Evolutionary conservation across 2,113 vertebrate genomes (phyloP), one percentile per base, ranked within the genome.

Genomic region (Sclerurus mexicanus): DNA sequence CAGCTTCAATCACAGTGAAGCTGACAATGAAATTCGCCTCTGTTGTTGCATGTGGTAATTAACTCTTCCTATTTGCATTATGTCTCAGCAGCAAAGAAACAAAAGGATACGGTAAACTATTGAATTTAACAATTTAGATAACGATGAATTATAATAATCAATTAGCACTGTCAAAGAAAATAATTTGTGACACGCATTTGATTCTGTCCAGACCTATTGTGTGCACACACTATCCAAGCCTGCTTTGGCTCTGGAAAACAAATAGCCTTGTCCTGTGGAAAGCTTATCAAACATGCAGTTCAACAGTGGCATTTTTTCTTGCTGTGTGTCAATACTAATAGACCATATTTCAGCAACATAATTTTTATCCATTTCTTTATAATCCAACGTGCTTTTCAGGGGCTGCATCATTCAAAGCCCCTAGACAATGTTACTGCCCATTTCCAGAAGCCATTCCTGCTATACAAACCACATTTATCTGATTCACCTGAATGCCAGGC

Each of bases 61-160:
- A 97, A 97, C 75, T 97, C 97, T 94, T 96, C 58, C 87, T 52
- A n/a, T 81, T 80, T 96, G 69, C 81, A 92, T 94, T 89, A 89
- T 89, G 82, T 53, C 71, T n/a, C 68, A 86, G 39, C 73, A 86
- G 91, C 77, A 92, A 89, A 89, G 87, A 94, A 89, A 91, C 64
- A 95, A 85, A 81, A 91, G 49, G 52, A 75, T 53, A 69, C 0
- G 3, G 49, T 77, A 85, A 96, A 84, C 55, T 93, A 77, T 83
- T 90, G 96, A 76, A 95, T 91, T 89, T 82, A 96, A 96, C 86
- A 96, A 85, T 75, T 91, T 76, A 95, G 91, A 94, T 91, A 96
- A 91, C 10, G n/a, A 95, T 85, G 73, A 94, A 93, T 73, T 95
- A 95, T 97, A 96, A 89, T 94, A 93, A 95, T 96, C 90, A 94